Percentiles rank a stretch among this genome's conserved stretches.
Conservation (phyloP, 2,888 invertebrate genomes). For the Malthinus flaveolus region DNA sequence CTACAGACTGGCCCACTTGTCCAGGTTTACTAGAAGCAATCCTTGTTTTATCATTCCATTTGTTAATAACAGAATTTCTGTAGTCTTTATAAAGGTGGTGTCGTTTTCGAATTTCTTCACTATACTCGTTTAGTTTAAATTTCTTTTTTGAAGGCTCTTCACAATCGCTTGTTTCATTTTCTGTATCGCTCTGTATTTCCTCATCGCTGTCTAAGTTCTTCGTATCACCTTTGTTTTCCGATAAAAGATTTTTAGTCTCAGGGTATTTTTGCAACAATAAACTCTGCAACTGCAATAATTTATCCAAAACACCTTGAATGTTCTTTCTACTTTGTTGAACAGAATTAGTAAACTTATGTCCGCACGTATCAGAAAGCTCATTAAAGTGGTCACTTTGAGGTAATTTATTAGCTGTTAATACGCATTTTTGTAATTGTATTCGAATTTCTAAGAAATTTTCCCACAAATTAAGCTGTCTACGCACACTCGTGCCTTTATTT, state of each 20-base stretch:
- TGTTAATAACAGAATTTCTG: slow-evolving; percentile 81
- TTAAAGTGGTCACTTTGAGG: slow-evolving; percentile 66
- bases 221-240: slow-evolving; percentile 28
- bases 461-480: slow-evolving; percentile 77
- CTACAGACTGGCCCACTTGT: slow-evolving; percentile 58
- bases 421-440: slow-evolving; percentile 83
- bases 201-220: slow-evolving; percentile 56
- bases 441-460: slow-evolving; percentile 84
- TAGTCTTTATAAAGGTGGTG: slow-evolving; percentile 67
- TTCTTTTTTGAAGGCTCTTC: slow-evolving; percentile 52
- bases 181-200: slow-evolving; percentile 67
- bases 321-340: slow-evolving; percentile 59
- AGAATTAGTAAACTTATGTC: slow-evolving; percentile 59
- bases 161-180: slow-evolving; percentile 54
- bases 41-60: slow-evolving; percentile 94
- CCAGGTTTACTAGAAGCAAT: slow-evolving; percentile 66
- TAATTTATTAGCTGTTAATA: slow-evolving; percentile 76
- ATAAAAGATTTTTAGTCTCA: slow-evolving; percentile 64
- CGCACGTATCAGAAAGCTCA: slow-evolving; percentile 51
- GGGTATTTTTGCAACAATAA: slow-evolving; percentile 65
- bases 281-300: slow-evolving; percentile 65
- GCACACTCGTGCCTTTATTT: slow-evolving; percentile 69
- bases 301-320: slow-evolving; percentile 65
- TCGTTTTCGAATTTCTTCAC: slow-evolving; percentile 59
- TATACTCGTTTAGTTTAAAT: slow-evolving; percentile 64